Evolutionary conservation across 2,113 vertebrate genomes (phyloP).

Genomic region (Thermophis baileyi): DNA sequence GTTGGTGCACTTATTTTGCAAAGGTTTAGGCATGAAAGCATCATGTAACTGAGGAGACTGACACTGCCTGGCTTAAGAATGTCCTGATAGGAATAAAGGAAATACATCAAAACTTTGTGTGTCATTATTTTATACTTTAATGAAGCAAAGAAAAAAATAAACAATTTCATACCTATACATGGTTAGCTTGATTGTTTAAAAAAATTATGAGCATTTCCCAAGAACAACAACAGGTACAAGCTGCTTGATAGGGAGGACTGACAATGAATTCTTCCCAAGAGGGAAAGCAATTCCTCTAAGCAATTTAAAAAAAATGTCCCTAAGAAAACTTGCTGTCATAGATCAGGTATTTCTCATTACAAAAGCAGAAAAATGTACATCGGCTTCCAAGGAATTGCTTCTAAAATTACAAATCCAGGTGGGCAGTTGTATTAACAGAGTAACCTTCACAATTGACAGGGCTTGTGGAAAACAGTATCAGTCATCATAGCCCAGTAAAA

Average conservation of each 20-base stretch:
- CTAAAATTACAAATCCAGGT: conserved; percentile 55
- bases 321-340: conserved; percentile 57
- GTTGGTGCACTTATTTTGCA: conserved; percentile 10
- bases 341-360: conserved; percentile 63
- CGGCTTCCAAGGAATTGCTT: conserved; percentile 46
- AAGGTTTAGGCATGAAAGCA: neutral
- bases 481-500: conserved; percentile 33
- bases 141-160: conserved; percentile 47
- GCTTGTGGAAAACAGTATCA: conserved; percentile 45
- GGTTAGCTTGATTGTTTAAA: conserved; percentile 39
- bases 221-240: conserved; percentile 49
- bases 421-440: conserved; percentile 46
- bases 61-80: neutral
- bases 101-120: conserved; percentile 13
- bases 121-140: conserved; percentile 33
- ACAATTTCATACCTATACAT: conserved; percentile 50
- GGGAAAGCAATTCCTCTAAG: conserved; percentile 59
- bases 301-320: conserved; percentile 57
- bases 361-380: conserved; percentile 48
- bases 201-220: conserved; percentile 54
- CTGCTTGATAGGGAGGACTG: conserved; percentile 50
- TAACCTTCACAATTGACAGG: conserved; percentile 50
- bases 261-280: conserved; percentile 54
- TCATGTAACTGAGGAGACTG: neutral
- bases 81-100: neutral